Conservation (phyloP, 2,797 vertebrate species). For the Typhlichthys subterraneus region DNA sequence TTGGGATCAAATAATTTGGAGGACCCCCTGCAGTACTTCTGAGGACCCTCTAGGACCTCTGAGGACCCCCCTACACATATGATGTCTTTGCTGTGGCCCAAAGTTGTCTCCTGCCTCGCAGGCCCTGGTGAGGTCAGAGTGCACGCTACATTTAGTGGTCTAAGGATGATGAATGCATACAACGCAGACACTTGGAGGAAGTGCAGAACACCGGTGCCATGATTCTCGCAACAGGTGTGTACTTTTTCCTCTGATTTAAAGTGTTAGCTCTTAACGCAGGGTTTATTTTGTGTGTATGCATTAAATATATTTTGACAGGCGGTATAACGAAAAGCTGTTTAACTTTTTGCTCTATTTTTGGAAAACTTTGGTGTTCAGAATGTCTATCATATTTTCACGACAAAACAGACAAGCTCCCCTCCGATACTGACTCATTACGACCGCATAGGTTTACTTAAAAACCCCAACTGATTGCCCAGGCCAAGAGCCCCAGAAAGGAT, state of each 20-base stretch:
- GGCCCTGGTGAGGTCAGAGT: slow-evolving; percentile 28
- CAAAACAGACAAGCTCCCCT: too few species aligned
- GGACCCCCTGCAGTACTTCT: too few species aligned
- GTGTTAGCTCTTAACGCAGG: slow-evolving; percentile 19
- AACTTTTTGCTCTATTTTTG: slow-evolving; percentile 1
- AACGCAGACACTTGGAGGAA: slow-evolving; percentile 38
- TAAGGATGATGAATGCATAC: slow-evolving; percentile 34
- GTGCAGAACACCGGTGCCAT: slow-evolving; percentile 28
- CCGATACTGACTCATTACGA: too few species aligned
- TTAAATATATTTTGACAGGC: slow-evolving; percentile 24
- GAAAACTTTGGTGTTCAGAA: too few species aligned
- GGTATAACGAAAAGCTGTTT: slow-evolving; percentile 5
- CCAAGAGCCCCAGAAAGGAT: too few species aligned
- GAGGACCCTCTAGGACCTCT: too few species aligned
- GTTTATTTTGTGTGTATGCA: slow-evolving; percentile 4
- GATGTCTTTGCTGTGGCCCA: slow-evolving; percentile 3
- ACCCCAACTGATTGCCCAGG: too few species aligned
- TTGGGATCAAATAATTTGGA: too few species aligned
- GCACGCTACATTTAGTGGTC: slow-evolving; percentile 25
- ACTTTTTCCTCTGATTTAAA: slow-evolving; percentile 53
- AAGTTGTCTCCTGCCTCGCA: slow-evolving; percentile 28
- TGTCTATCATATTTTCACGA: too few species aligned
- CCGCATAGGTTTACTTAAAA: too few species aligned
- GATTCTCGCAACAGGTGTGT: slow-evolving; percentile 51
- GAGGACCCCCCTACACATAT: background rate